Conservation (phyloP, 2,888 invertebrate genomes). For the Drosophila demipolita region DNA sequence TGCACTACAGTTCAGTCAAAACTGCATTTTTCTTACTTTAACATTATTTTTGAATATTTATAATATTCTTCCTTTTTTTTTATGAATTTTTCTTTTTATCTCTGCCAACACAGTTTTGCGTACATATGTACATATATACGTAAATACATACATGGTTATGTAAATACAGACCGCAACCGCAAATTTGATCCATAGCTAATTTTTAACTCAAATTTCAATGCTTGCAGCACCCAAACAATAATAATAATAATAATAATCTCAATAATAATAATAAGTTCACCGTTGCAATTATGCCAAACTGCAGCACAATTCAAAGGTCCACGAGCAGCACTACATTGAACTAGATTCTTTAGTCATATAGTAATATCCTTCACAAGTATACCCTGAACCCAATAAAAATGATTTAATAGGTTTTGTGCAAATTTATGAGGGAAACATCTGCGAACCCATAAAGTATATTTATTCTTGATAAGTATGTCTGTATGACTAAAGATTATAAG, state of each 20-base stretch:
- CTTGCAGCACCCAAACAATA: not conserved
- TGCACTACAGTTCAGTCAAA: not conserved
- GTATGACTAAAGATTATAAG: no score
- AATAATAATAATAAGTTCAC: not conserved
- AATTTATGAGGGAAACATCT: no score
- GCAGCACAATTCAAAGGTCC: not conserved
- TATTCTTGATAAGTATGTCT: no score
- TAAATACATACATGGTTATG: not conserved
- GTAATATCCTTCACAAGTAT: not conserved
- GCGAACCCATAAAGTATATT: no score
- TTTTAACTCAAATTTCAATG: not conserved
- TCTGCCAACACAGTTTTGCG: not conserved
- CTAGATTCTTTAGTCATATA: not conserved
- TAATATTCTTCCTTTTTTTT: fast-evolving
- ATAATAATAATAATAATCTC: not conserved
- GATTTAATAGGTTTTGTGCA: no score
- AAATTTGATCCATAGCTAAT: not conserved
- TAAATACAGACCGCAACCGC: constrained; percentile 4
- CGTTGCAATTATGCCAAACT: not conserved
- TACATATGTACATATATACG: not conserved
- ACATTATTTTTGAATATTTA: not conserved
- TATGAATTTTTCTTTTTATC: not conserved
- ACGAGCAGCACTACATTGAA: no score
- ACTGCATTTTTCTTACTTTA: not conserved
- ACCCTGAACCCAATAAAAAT: no score